Evolutionary conservation across 2,797 vertebrate species (phyloP).

Genomic region (Gymnoscopelus braueri): DNA sequence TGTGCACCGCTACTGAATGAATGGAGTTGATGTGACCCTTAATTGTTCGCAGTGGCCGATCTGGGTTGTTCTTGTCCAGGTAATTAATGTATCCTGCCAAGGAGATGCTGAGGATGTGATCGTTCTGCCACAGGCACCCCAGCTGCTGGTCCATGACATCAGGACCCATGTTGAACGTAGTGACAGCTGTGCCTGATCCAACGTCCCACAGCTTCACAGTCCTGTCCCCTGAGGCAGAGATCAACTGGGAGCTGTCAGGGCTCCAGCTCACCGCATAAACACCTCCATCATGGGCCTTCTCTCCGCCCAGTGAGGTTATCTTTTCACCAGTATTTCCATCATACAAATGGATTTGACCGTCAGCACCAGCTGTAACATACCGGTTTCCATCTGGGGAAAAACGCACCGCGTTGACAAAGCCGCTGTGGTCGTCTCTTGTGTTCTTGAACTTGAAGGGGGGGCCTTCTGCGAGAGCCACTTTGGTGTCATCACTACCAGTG

Average conservation of each 20-base stretch:
- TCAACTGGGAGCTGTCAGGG: conserved; percentile 89
- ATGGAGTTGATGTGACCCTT: conserved; percentile 98
- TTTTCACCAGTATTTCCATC: conserved; percentile 89
- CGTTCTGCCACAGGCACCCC: conserved; percentile 96
- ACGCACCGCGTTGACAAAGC: conserved; percentile 94
- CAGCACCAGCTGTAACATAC: conserved; percentile 89
- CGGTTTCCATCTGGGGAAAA: conserved; percentile 92
- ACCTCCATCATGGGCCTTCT: conserved; percentile 92
- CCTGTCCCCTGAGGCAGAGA: conserved; percentile 97
- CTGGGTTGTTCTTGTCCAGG: conserved; percentile 94
- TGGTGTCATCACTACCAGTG: conserved; percentile 90
- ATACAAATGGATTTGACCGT: conserved; percentile 90
- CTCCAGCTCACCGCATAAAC: conserved; percentile 95
- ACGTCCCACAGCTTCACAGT: conserved; percentile 97
- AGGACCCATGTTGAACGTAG: conserved; percentile 90
- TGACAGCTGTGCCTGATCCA: conserved; percentile 83
- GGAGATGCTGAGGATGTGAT: conserved; percentile 91
- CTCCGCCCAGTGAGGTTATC: conserved; percentile 83
- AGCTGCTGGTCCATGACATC: conserved; percentile 93
- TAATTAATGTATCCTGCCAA: conserved; percentile 97
- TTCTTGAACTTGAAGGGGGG: conserved; percentile 96
- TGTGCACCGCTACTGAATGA: conserved; percentile 92
- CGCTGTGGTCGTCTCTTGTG: conserved; percentile 85
- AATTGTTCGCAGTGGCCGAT: conserved; percentile 87
- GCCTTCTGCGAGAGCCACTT: conserved; percentile 88